Conservation (phyloP, 2,797 vertebrate species). For the Spheniscus humboldti region DNA sequence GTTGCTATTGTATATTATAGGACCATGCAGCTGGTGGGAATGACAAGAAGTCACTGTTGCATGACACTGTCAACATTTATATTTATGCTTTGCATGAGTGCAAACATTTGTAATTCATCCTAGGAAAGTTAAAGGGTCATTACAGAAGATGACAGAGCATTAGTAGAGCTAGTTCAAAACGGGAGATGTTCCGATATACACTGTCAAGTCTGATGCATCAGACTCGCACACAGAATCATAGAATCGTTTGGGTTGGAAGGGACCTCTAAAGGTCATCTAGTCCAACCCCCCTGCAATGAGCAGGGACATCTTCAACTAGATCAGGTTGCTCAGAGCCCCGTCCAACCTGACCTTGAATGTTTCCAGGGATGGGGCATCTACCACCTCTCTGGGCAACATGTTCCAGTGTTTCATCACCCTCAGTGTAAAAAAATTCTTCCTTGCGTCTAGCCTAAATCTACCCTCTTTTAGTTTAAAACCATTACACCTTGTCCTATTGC, state of each 20-base stretch:
- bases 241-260: not conserved
- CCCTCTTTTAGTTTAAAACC: not conserved
- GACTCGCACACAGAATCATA: not conserved
- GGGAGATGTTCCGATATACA: not conserved
- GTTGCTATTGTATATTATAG: not conserved
- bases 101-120: slow-evolving; percentile 49
- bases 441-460: not conserved
- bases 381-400: not conserved
- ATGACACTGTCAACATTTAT: slow-evolving; percentile 12
- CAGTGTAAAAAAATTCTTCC: not conserved
- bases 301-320: not conserved
- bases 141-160: not conserved
- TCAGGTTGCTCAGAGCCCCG: not conserved
- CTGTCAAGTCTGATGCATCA: slow-evolving; percentile 5
- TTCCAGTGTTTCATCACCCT: not conserved
- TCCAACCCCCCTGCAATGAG: not conserved
- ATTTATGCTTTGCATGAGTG: slow-evolving; percentile 30
- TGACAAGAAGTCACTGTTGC: slow-evolving; percentile 30
- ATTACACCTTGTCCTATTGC: not conserved
- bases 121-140: slow-evolving; percentile 3
- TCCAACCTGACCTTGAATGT: not conserved
- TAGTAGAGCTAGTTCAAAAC: slow-evolving; percentile 17
- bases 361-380: not conserved
- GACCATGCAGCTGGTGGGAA: not conserved
- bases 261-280: not conserved